Percentiles rank a stretch among this genome's conserved stretches.
phyloP scores from a whole-genome alignment of 1,140 invertebrate genomes.

The Eufriesea mexicana region DNA sequence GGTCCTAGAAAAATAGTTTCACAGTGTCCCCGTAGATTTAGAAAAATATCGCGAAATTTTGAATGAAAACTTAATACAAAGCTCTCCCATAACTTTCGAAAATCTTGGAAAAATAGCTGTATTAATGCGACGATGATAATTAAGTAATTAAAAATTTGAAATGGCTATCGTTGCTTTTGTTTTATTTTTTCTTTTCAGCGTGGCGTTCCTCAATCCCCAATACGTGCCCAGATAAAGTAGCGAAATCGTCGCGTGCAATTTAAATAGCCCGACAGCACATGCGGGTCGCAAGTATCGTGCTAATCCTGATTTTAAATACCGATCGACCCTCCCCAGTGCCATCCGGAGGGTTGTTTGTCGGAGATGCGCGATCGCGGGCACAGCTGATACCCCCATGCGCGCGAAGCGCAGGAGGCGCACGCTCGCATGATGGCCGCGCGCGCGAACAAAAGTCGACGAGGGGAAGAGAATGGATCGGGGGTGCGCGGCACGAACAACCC shows the following conservation, averaged over 20 bases:
- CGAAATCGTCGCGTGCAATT: slow-evolving; percentile 27
- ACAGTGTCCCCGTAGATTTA: no score
- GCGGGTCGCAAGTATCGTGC: slow-evolving; percentile 29
- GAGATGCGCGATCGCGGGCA: slow-evolving; percentile 65
- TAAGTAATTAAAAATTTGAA: no score
- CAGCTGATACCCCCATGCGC: slow-evolving; percentile 80
- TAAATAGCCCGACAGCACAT: slow-evolving; percentile 41
- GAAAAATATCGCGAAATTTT: not conserved
- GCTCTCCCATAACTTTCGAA: no score
- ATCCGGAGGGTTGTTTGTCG: slow-evolving; percentile 36
- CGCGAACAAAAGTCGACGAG: slow-evolving; percentile 20
- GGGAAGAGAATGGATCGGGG: slow-evolving; percentile 47
- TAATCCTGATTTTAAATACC: slow-evolving; percentile 64
- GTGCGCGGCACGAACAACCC: slow-evolving; percentile 60
- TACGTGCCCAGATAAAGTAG: no score
- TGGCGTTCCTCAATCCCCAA: no score
- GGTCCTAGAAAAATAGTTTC: not conserved
- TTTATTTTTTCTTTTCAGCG: no score
- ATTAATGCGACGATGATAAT: no score
- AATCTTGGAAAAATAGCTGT: no score
- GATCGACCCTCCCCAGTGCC: slow-evolving; percentile 33
- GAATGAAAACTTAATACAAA: no score
- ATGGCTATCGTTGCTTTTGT: no score
- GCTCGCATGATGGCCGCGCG: slow-evolving; percentile 29
- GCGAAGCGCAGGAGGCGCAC: slow-evolving; percentile 50